Base-by-base conservation (phyloP, 2,797 vertebrate species). In the Pachyuromys duprasi region DNA sequence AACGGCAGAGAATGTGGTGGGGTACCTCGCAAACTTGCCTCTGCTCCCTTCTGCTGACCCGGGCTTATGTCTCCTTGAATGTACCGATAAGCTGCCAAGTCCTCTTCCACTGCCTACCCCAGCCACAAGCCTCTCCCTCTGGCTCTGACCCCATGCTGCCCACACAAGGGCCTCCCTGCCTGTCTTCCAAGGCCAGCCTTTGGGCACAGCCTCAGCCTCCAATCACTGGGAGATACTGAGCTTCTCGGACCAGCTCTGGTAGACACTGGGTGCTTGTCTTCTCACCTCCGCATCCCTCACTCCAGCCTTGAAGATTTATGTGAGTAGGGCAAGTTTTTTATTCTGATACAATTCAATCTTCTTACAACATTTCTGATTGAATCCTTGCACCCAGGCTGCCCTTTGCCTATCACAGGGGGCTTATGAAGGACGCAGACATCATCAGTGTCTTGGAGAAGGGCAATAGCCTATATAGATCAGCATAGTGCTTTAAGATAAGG, bases 321-420 rank as follows among this genome's bases (percentile, higher is more conserved):
- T 4, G 90, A 65, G 36, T 17, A 26, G 31, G 31, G 0, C 0
- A 1, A 12, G 20, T 88, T 70, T 72, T 55, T 17, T 31, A 45
- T 53, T 89, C 33, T 33, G 8, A 6, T 0, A 0, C 2, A 18
- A 2, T 3, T 33, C 60, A 65, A 82, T 8, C n/a, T 0, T 49
- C 63, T 67, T 4, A 17, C 0, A 13, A 24, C 1, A 0, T 2
- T 76, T 36, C 55, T 20, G 60, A 36, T 2, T 0, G 18, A 67
- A 26, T 13, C 24, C 76, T 17, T 15, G 4, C 1, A 0, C 36
- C 69, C 15, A 1, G 45, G 28, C 72, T 33, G 0, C 14, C 5
- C 2, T 78, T 42, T 39, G 20, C 31, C 7, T 5, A 4, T 9
- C 3, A 0, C 49, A 5, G 2, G 8, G 49, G 13, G 55, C 13